These are phyloP conservation scores for Shargacucullia verbasci DNA, from an alignment of 2,888 invertebrate species.

Conservation along the genomic window DNA sequence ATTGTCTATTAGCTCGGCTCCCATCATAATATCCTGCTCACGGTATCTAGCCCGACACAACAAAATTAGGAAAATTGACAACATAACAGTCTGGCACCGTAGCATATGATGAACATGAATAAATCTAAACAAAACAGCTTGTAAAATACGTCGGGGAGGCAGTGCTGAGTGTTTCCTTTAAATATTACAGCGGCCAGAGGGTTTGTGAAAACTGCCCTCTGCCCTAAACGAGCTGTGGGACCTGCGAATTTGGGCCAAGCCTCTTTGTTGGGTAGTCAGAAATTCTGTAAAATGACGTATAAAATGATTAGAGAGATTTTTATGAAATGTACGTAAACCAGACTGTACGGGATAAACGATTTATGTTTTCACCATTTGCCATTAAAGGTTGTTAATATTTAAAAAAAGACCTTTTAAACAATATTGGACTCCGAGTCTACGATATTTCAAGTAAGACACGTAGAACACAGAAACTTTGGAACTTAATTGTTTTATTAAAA, in stretches of 20 bases:
- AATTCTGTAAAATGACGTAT: slow-evolving; percentile 35
- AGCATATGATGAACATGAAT: slow-evolving; percentile 38
- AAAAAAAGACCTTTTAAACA: too few relatives aligned
- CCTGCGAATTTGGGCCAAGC: slow-evolving; percentile 40
- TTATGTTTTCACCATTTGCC: slow-evolving; percentile 1
- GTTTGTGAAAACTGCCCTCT: slow-evolving; percentile 60
- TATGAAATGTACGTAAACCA: slow-evolving; percentile 15
- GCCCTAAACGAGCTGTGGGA: slow-evolving; percentile 58
- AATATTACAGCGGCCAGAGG: slow-evolving; percentile 68
- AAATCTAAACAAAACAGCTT: slow-evolving; percentile 59
- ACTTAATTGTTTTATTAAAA: too few relatives aligned
- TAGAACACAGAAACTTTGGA: too few relatives aligned
- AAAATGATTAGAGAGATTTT: slow-evolving; percentile 32
- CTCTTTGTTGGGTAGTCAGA: slow-evolving; percentile 31
- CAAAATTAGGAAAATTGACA: slow-evolving; percentile 40
- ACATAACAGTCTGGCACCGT: slow-evolving; percentile 7
- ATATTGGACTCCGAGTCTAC: too few relatives aligned
- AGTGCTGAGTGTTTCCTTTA: slow-evolving; percentile 62
- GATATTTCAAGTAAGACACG: too few relatives aligned
- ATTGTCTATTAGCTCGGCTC: slow-evolving; percentile 36
- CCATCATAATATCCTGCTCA: slow-evolving; percentile 26
- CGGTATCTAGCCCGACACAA: slow-evolving; percentile 21
- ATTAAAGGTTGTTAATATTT: too few relatives aligned
- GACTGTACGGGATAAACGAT: slow-evolving; percentile 8
- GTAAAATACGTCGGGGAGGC: slow-evolving; percentile 53